Conservation (phyloP, 1,140 invertebrate genomes). For the Ceratina japonica region DNA sequence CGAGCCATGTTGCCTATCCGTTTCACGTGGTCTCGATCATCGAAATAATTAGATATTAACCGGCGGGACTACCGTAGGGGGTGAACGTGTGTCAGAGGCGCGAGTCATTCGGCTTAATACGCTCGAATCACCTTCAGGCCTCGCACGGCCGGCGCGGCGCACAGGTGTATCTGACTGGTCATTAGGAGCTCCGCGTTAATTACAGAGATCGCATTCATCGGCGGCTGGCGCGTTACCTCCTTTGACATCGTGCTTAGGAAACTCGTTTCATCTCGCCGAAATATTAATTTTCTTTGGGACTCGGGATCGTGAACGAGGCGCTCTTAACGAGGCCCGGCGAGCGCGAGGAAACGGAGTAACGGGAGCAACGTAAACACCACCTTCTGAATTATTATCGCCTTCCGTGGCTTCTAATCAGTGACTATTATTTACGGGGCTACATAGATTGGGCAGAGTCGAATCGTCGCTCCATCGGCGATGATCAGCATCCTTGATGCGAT, state of each 20-base stretch:
- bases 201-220: slow-evolving; percentile 74
- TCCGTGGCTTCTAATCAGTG: slow-evolving; percentile 54
- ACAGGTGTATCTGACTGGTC: slow-evolving; percentile 70
- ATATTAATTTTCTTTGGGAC: slow-evolving; percentile 63
- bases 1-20: slow-evolving; percentile 61
- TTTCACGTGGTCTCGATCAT: slow-evolving; percentile 63
- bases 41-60: slow-evolving; percentile 77
- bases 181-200: slow-evolving; percentile 75
- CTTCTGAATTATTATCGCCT: slow-evolving; percentile 58
- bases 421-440: slow-evolving; percentile 50
- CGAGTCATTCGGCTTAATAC: slow-evolving; percentile 77
- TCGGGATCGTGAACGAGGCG: neutral
- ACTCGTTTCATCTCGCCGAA: slow-evolving; percentile 75
- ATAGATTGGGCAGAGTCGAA: neutral
- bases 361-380: slow-evolving; percentile 53
- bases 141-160: slow-evolving; percentile 50
- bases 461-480: slow-evolving; percentile 9
- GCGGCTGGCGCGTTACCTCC: slow-evolving; percentile 56
- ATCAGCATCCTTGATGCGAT: slow-evolving; percentile 17
- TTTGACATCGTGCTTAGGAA: slow-evolving; percentile 68
- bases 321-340: slow-evolving; percentile 48
- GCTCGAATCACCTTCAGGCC: slow-evolving; percentile 45
- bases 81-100: slow-evolving; percentile 58
- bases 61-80: slow-evolving; percentile 70
- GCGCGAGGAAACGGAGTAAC: slow-evolving; percentile 44